Evolutionary conservation across 1,140 invertebrate species (phyloP).

Genomic region (Ruditapes philippinarum): DNA sequence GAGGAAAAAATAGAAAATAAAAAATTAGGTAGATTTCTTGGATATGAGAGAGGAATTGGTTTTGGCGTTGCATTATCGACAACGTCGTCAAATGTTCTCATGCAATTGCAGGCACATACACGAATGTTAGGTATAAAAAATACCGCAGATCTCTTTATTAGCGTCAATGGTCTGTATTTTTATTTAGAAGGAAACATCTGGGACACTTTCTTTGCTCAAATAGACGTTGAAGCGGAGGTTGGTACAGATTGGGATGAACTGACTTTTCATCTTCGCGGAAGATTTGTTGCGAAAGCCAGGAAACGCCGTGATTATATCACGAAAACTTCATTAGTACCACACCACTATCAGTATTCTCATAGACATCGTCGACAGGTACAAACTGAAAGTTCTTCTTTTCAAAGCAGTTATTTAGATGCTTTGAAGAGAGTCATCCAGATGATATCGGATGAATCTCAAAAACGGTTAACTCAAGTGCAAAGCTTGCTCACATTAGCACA

Average conservation of each 20-base stretch:
- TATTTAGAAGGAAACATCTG: conserved; percentile 53
- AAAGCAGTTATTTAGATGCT: conserved; percentile 52
- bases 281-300: conserved; percentile 15
- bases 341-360: not conserved
- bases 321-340: not conserved
- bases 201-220: conserved; percentile 30
- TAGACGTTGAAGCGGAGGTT: conserved; percentile 20
- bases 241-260: conserved; percentile 25
- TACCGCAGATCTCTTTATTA: conserved; percentile 1
- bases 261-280: conserved; percentile 1
- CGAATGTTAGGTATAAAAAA: conserved; percentile 8
- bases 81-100: not conserved
- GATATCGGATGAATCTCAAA: conserved; percentile 15
- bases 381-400: conserved; percentile 23
- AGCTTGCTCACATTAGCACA: conserved; percentile 12
- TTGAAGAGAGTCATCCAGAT: not conserved
- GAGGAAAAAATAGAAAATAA: too few relatives aligned
- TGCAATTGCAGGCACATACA: not conserved
- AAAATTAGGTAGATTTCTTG: not conserved
- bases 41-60: not conserved
- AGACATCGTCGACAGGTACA: not conserved
- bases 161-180: conserved; percentile 20
- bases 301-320: not conserved
- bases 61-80: not conserved
- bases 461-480: conserved; percentile 22